Evolutionary conservation across 2,888 invertebrate genomes (phyloP).

Genomic region (Lordiphosa fenestrarum): DNA sequence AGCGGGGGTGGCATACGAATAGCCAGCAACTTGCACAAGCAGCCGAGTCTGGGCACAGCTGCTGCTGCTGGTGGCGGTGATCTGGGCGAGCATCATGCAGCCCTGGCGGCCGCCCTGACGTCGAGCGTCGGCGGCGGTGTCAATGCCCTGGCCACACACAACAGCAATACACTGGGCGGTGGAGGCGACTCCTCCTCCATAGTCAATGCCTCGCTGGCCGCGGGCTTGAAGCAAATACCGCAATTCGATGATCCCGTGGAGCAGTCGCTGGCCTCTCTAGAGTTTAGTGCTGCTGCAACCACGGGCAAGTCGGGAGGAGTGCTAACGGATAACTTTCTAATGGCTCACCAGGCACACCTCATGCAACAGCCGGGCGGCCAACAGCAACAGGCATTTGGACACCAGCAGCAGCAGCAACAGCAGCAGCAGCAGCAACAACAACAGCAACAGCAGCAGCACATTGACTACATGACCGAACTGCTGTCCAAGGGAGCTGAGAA

Average conservation of each 20-base stretch:
- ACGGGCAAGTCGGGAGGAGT: slow-evolving; percentile 57
- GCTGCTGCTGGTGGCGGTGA: slow-evolving; percentile 31
- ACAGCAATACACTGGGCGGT: slow-evolving; percentile 20
- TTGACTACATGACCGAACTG: slow-evolving; percentile 80
- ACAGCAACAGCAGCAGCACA: slow-evolving; percentile 81
- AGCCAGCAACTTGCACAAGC: slow-evolving; percentile 78
- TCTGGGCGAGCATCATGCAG: slow-evolving; percentile 53
- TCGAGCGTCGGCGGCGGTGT: slow-evolving; percentile 41
- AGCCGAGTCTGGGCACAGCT: slow-evolving; percentile 34
- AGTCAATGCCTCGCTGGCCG: slow-evolving; percentile 60
- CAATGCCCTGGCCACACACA: slow-evolving; percentile 8
- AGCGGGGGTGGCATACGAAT: slow-evolving; percentile 76
- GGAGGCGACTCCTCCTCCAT: slow-evolving; percentile 19
- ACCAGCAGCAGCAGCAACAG: slow-evolving; percentile 78
- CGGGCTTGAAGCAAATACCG: slow-evolving; percentile 78
- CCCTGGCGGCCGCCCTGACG: slow-evolving; percentile 55
- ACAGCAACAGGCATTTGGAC: slow-evolving; percentile 81
- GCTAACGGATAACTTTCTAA: slow-evolving; percentile 72
- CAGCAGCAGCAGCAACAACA: slow-evolving; percentile 78
- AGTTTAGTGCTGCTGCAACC: slow-evolving; percentile 83
- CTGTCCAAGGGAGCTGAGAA: slow-evolving; percentile 73
- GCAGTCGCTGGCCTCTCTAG: slow-evolving; percentile 86
- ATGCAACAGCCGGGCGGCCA: slow-evolving; percentile 61
- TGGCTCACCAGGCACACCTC: slow-evolving; percentile 80
- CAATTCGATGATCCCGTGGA: slow-evolving; percentile 86